A percentile compares a stretch with the other conserved stretches of the same genome.
phyloP scores from a whole-genome alignment of 2,888 invertebrate genomes.

The Papilio demoleus region DNA sequence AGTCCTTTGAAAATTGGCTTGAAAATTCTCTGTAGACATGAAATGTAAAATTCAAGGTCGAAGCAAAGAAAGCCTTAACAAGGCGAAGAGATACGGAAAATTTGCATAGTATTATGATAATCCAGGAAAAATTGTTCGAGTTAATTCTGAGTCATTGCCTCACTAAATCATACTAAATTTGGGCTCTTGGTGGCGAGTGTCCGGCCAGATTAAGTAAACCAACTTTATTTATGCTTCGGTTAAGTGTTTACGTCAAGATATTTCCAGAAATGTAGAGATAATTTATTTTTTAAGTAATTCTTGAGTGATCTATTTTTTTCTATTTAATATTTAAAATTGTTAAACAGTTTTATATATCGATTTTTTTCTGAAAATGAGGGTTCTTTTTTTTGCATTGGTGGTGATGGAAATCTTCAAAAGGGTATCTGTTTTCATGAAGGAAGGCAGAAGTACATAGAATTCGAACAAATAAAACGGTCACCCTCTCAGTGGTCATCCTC shows the following conservation, averaged over 20 bases:
- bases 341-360: no score
- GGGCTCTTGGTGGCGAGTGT: constrained; percentile 25
- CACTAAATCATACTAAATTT: constrained; percentile 45
- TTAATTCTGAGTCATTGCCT: constrained; percentile 47
- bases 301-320: no score
- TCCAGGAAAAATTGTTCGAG: constrained; percentile 43
- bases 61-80: constrained; percentile 11
- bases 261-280: no score
- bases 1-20: background rate
- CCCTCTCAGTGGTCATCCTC: no score
- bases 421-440: no score
- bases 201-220: constrained; percentile 31
- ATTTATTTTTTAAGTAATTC: no score
- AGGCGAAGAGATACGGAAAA: constrained; percentile 22
- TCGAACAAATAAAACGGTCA: no score
- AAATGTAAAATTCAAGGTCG: constrained; percentile 1
- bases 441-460: no score
- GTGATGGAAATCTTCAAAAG: no score
- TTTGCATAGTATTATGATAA: constrained; percentile 46
- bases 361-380: no score
- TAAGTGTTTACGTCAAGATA: constrained; percentile 30
- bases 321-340: no score
- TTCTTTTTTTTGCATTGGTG: no score
- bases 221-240: constrained; percentile 35
- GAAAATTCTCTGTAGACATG: background rate